Evolutionary conservation across 2,113 vertebrate genomes (phyloP).

Genomic region (Prionailurus viverrinus): DNA sequence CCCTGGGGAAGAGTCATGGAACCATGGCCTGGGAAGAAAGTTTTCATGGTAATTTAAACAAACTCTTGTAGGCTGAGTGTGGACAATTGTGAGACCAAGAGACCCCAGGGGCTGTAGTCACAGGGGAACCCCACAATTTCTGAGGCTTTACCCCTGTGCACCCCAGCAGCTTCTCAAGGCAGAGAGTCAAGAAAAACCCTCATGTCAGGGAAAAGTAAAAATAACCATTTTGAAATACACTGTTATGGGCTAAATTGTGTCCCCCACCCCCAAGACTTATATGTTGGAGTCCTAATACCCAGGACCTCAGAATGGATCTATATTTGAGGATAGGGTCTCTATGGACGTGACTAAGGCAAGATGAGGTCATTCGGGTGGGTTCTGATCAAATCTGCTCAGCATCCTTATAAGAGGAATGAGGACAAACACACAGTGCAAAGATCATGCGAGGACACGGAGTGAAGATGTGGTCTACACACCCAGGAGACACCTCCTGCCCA

Average conservation of each 20-base stretch:
- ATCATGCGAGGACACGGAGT: neutral
- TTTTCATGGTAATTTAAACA: neutral
- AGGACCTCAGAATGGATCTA: neutral
- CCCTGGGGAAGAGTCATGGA: fast-evolving
- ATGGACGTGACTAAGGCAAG: neutral
- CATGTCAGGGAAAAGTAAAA: neutral
- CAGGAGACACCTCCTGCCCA: neutral
- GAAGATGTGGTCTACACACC: fast-evolving
- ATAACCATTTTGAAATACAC: fast-evolving
- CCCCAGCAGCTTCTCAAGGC: neutral
- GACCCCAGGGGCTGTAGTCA: neutral
- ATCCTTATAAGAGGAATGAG: neutral
- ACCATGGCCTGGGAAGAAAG: neutral
- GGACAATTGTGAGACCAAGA: neutral
- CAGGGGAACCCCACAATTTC: neutral
- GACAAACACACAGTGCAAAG: neutral
- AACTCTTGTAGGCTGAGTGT: neutral
- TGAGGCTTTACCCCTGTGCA: neutral
- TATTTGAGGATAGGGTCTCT: neutral
- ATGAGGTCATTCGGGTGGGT: neutral
- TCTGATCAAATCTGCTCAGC: neutral
- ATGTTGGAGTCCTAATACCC: neutral
- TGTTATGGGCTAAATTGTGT: neutral
- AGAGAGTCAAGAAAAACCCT: neutral
- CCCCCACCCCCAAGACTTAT: neutral